Percentiles rank a stretch among this genome's conserved stretches.
phyloP scores from a whole-genome alignment of 2,888 invertebrate genomes.

The Diaprepes abbreviatus region DNA sequence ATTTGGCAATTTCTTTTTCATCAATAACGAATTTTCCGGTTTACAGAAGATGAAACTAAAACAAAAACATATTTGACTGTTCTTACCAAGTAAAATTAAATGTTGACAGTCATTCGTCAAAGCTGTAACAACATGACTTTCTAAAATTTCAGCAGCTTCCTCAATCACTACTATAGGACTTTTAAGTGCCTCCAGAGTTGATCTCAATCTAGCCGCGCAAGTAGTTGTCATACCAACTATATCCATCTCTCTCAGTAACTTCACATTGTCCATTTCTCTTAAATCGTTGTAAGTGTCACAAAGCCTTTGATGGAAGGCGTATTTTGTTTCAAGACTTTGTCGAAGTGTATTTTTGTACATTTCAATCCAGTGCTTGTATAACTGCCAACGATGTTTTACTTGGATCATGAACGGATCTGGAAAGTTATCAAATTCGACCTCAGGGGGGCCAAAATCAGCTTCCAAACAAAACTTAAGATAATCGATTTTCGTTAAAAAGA shows the following conservation, averaged over 20 bases:
- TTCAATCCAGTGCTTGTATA: conserved; percentile 26
- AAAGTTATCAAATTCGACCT: background rate
- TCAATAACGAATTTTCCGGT: no score
- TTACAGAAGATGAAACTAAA: no score
- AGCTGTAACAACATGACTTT: conserved; percentile 85
- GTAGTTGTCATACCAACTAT: conserved; percentile 85
- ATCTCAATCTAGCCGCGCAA: conserved; percentile 78
- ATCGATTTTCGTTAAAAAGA: background rate
- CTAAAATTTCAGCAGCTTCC: conserved; percentile 91
- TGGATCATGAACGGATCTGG: conserved; percentile 26
- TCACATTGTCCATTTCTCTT: conserved; percentile 66
- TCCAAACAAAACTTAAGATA: conserved; percentile 4
- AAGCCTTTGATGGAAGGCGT: conserved; percentile 62
- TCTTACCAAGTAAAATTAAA: conserved; percentile 75
- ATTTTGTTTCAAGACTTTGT: conserved; percentile 1
- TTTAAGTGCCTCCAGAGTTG: conserved; percentile 72
- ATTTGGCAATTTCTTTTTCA: no score
- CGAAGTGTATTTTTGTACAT: conserved; percentile 2
- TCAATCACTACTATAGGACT: conserved; percentile 85
- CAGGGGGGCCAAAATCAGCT: background rate
- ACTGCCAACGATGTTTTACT: conserved; percentile 25
- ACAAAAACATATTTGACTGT: no score
- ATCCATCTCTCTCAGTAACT: conserved; percentile 69
- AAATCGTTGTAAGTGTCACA: conserved; percentile 71
- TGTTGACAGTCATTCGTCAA: conserved; percentile 83